phyloP scores from a whole-genome alignment of 1,140 invertebrate species.

The Ceratoteleas bidentatus region DNA sequence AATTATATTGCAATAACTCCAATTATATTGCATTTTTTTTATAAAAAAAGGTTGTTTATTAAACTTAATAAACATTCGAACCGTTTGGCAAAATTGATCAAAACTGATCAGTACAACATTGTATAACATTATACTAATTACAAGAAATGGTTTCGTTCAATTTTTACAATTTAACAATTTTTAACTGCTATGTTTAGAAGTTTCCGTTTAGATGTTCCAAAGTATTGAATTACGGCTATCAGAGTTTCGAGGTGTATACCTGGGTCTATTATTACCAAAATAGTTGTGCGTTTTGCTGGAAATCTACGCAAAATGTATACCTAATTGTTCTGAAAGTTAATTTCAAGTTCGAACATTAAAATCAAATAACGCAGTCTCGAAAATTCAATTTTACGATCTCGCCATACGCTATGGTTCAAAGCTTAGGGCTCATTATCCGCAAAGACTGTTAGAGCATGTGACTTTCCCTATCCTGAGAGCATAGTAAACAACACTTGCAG shows the following conservation, averaged over 20 bases:
- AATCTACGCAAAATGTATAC: neutral
- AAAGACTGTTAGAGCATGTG: neutral
- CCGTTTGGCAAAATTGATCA: too few relatives aligned
- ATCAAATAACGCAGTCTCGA: constrained; percentile 2
- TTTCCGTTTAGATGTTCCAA: neutral
- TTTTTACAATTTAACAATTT: too few relatives aligned
- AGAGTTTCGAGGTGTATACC: neutral
- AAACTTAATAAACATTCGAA: too few relatives aligned
- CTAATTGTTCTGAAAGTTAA: constrained; percentile 1
- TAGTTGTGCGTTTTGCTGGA: neutral
- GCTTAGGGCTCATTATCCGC: neutral
- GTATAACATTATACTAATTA: too few relatives aligned
- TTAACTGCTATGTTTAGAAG: neutral
- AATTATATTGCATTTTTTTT: too few relatives aligned
- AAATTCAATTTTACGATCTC: constrained; percentile 8
- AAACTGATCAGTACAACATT: too few relatives aligned
- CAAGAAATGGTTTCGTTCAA: too few relatives aligned
- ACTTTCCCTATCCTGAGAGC: too few relatives aligned
- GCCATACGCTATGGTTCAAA: neutral
- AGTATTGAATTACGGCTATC: neutral
- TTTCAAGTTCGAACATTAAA: constrained; percentile 7
- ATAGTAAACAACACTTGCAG: too few relatives aligned
- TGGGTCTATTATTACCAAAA: neutral
- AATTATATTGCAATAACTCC: too few relatives aligned
- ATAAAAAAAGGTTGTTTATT: too few relatives aligned